phyloP scores from a whole-genome alignment of 1,140 invertebrate species.

The Pararge aegeria region DNA sequence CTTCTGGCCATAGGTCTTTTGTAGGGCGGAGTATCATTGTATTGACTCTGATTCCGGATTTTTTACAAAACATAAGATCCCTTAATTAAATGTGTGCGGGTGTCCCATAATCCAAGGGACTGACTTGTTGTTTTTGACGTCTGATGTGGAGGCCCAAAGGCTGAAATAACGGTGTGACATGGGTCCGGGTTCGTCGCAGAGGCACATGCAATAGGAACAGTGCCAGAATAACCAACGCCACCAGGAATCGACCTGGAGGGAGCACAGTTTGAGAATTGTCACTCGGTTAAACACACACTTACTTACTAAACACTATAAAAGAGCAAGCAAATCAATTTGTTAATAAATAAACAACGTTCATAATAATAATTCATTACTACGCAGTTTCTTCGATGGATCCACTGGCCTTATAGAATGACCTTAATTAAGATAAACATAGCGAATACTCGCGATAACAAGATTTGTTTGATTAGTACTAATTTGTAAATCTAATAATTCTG shows the following conservation, averaged over 20 bases:
- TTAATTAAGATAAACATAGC: not conserved
- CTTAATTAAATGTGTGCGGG: constrained; percentile 48
- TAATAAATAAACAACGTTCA: no score
- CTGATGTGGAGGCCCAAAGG: constrained; percentile 83
- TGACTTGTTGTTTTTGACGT: constrained; percentile 88
- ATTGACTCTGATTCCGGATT: no score
- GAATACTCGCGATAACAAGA: not conserved
- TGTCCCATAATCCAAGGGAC: constrained; percentile 49
- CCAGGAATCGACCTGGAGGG: constrained; percentile 88
- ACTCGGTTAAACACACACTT: not conserved
- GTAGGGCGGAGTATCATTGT: no score
- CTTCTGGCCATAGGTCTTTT: no score
- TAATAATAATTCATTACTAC: not conserved
- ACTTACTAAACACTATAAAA: no score
- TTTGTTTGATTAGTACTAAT: not conserved
- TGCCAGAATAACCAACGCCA: constrained; percentile 94
- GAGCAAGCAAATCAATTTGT: not conserved
- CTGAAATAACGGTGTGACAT: constrained; percentile 91
- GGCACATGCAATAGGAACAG: constrained; percentile 94
- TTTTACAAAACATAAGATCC: no score
- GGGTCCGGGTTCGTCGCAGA: constrained; percentile 88
- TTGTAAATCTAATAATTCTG: not conserved
- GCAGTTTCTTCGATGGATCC: constrained; percentile 3
- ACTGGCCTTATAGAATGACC: not conserved
- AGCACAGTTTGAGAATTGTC: not conserved